Evolutionary conservation across 2,113 vertebrate species (phyloP).

Genomic region (Natator depressus): DNA sequence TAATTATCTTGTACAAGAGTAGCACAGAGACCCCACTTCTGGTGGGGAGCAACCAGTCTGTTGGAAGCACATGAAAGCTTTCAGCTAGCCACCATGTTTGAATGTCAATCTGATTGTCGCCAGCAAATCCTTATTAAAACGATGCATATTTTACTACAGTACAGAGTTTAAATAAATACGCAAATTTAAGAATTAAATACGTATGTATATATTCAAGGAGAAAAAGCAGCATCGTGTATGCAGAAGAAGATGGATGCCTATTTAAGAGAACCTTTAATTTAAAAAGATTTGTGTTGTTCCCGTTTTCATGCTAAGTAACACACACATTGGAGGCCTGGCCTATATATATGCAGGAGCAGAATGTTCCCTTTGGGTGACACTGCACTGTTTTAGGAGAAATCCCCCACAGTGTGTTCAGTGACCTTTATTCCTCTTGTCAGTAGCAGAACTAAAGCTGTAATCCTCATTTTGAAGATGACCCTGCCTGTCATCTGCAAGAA

Average conservation of each 20-base stretch:
- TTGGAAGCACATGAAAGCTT: slow-evolving; percentile 67
- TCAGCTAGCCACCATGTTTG: slow-evolving; percentile 60
- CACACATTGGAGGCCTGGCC: slow-evolving; percentile 67
- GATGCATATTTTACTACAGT: slow-evolving; percentile 85
- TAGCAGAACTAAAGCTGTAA: slow-evolving; percentile 42
- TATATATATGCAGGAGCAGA: neutral
- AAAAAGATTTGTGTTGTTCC: slow-evolving; percentile 79
- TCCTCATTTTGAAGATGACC: neutral
- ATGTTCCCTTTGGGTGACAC: neutral
- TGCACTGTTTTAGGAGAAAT: neutral
- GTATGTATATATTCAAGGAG: slow-evolving; percentile 84
- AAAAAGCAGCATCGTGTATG: slow-evolving; percentile 80
- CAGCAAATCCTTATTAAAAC: slow-evolving; percentile 78
- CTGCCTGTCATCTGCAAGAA: slow-evolving; percentile 18
- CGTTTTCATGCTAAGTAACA: slow-evolving; percentile 74
- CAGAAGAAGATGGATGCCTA: slow-evolving; percentile 81
- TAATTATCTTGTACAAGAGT: slow-evolving; percentile 55
- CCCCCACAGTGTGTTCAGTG: slow-evolving; percentile 5
- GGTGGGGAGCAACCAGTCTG: slow-evolving; percentile 35
- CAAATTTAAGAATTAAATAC: slow-evolving; percentile 82
- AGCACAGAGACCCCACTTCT: slow-evolving; percentile 54
- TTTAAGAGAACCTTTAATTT: slow-evolving; percentile 87
- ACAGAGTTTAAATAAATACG: slow-evolving; percentile 84
- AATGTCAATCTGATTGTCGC: slow-evolving; percentile 72
- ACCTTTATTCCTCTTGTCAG: slow-evolving; percentile 17